phyloP scores from a whole-genome alignment of 2,113 vertebrate genomes.

The Xyrauchen texanus region DNA sequence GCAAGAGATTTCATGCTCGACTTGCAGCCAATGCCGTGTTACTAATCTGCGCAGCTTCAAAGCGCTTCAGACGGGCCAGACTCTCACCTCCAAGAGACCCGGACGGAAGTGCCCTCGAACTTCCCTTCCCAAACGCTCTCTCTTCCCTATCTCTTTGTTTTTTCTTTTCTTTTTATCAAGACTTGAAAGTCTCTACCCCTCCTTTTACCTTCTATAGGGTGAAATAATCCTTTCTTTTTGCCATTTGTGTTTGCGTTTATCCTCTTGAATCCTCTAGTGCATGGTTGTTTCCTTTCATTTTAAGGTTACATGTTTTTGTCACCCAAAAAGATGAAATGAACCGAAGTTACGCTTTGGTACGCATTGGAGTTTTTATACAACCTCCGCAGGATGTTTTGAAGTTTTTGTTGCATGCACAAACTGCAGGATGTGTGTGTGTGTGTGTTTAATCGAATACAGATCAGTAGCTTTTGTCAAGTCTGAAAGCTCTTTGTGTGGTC shows the following conservation, averaged over 20 bases:
- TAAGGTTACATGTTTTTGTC: background rate
- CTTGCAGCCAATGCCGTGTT: constrained; percentile 85
- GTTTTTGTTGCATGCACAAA: background rate
- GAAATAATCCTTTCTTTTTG: constrained; percentile 37
- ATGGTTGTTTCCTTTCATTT: constrained; percentile 10
- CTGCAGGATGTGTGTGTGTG: background rate
- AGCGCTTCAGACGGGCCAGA: constrained; percentile 73
- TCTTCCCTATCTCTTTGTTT: constrained; percentile 16
- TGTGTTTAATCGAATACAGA: constrained; percentile 23
- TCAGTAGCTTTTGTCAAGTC: constrained; percentile 47
- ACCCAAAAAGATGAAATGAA: constrained; percentile 10
- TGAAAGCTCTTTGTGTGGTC: constrained; percentile 42
- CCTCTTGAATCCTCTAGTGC: background rate
- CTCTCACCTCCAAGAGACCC: constrained; percentile 65
- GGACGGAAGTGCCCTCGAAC: constrained; percentile 72
- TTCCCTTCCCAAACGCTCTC: constrained; percentile 62
- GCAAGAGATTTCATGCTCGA: constrained; percentile 81
- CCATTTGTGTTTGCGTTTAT: constrained; percentile 10
- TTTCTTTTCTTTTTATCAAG: background rate
- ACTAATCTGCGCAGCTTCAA: constrained; percentile 88
- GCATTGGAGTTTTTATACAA: background rate
- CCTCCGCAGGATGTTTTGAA: background rate
- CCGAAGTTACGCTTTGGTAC: background rate
- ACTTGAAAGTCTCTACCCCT: background rate
- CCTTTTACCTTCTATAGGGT: constrained; percentile 32